Percentiles rank a stretch among this genome's conserved stretches.
These are phyloP conservation scores for Rhabdomys pumilio DNA, from an alignment of 2,797 vertebrate genomes.

Conservation along the genomic window DNA sequence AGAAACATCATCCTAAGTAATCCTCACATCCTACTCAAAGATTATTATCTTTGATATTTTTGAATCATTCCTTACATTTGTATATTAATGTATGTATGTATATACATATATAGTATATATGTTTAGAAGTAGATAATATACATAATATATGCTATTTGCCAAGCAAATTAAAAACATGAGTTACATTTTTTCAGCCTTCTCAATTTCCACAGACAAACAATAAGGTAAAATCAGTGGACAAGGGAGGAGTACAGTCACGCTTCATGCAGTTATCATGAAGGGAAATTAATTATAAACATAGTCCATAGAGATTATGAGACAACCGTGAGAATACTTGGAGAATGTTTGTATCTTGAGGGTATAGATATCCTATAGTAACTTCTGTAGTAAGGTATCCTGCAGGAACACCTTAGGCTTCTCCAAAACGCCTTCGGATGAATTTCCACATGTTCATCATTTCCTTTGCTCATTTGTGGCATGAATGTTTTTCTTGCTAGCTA, in stretches of 20 bases:
- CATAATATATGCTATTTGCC: background rate
- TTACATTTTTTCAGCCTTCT: background rate
- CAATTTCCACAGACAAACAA: accelerated
- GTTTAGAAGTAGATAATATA: background rate
- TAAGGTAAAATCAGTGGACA: background rate
- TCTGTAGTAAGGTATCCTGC: background rate
- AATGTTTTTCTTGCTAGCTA: background rate
- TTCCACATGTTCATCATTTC: background rate
- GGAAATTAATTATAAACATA: background rate
- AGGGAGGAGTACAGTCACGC: background rate
- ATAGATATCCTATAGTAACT: background rate
- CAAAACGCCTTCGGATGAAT: background rate
- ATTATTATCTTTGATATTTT: background rate
- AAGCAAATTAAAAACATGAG: background rate
- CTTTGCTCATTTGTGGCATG: background rate
- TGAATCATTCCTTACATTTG: background rate
- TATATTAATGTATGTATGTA: background rate
- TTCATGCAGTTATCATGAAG: background rate
- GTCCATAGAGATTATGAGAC: background rate
- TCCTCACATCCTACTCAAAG: background rate
- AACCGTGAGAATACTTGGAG: background rate
- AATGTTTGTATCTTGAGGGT: accelerated
- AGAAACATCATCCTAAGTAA: background rate
- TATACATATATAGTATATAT: background rate
- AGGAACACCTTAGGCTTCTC: background rate